These are phyloP conservation scores for Tapirus indicus DNA, from an alignment of 2,797 vertebrate genomes.

Conservation along the genomic window DNA sequence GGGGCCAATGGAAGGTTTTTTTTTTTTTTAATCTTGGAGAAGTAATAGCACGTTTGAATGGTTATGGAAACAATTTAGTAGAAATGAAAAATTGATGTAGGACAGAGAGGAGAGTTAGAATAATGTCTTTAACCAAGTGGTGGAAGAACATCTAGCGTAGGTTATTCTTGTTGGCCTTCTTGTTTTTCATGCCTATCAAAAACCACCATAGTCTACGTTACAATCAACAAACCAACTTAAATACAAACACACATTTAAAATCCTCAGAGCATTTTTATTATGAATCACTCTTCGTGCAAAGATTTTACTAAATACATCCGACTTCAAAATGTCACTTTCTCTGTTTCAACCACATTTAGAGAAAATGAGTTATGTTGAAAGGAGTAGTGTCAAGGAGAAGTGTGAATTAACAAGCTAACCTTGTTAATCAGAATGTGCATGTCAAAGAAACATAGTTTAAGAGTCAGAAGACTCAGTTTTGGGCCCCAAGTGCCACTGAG, in stretches of 20 bases:
- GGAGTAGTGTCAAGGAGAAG: neutral
- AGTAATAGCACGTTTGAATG: too few relatives aligned
- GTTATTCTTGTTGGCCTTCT: neutral
- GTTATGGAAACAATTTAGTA: neutral
- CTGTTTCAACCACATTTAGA: neutral
- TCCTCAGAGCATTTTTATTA: neutral
- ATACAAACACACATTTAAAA: neutral
- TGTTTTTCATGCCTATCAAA: neutral
- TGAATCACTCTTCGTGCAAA: neutral
- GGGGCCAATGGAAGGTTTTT: neutral
- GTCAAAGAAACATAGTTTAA: neutral
- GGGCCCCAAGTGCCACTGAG: neutral
- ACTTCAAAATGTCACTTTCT: conserved; percentile 17
- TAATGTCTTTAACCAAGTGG: neutral
- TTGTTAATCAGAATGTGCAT: neutral
- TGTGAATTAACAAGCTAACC: neutral
- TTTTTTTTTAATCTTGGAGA: neutral
- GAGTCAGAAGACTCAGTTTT: neutral
- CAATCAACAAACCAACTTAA: conserved; percentile 7
- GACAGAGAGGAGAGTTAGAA: neutral
- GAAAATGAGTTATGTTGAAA: neutral
- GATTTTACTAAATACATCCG: neutral
- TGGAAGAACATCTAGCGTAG: neutral
- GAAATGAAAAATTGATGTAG: neutral
- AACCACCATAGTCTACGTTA: neutral